phyloP scores from a whole-genome alignment of 2,888 invertebrate species.

The Eupithecia dodoneata region DNA sequence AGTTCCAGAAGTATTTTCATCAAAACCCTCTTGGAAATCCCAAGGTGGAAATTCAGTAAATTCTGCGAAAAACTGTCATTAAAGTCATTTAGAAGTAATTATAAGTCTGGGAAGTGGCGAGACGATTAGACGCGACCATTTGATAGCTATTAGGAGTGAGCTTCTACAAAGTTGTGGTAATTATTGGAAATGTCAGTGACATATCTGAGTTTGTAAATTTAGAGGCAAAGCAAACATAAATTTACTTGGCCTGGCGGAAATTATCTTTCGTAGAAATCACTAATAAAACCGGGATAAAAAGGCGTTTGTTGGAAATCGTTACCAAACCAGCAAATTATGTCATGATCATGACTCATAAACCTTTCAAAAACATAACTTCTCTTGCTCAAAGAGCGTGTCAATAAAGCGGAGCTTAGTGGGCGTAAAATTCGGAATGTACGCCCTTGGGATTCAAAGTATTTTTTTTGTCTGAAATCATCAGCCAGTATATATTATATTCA shows the following conservation, averaged over 20 bases:
- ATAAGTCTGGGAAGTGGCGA: constrained; percentile 53
- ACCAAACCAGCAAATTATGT: background rate
- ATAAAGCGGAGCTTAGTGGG: too few species aligned
- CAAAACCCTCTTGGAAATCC: constrained; percentile 47
- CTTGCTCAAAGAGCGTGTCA: too few species aligned
- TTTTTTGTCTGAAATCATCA: too few species aligned
- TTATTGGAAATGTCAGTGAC: constrained; percentile 45
- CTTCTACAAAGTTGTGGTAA: constrained; percentile 49
- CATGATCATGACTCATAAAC: background rate
- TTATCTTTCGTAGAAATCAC: constrained; percentile 38
- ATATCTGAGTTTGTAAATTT: constrained; percentile 39
- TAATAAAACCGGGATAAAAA: background rate
- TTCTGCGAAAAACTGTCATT: constrained; percentile 56
- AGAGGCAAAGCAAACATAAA: constrained; percentile 38
- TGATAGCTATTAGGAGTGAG: constrained; percentile 59
- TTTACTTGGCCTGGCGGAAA: constrained; percentile 41
- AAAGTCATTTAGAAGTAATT: constrained; percentile 66
- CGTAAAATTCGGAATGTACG: too few species aligned
- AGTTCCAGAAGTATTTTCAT: constrained; percentile 51
- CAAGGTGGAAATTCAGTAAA: constrained; percentile 46
- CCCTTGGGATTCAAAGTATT: too few species aligned
- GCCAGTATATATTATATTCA: too few species aligned
- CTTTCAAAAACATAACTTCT: too few species aligned
- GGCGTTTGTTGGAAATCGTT: background rate
- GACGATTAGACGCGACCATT: constrained; percentile 60